These are phyloP conservation scores for Oryzias celebensis DNA, from an alignment of 2,113 vertebrate genomes.

Conservation along the genomic window DNA sequence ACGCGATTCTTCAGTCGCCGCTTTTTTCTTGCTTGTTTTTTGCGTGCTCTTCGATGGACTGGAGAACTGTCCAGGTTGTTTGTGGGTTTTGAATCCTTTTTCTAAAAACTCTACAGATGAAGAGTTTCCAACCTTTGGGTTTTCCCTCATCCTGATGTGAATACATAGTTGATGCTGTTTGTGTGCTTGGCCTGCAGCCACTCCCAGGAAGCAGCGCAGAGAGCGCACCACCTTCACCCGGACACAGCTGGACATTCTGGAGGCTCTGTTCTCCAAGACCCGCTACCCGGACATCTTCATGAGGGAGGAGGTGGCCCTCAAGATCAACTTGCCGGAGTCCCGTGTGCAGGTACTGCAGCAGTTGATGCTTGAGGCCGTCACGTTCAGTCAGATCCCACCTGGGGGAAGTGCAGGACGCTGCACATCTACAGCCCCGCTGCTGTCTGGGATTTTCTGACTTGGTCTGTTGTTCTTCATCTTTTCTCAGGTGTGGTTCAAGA, in stretches of 20 bases:
- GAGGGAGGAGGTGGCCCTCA: constrained; percentile 86
- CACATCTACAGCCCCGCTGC: background rate
- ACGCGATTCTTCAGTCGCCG: no score
- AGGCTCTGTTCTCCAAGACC: constrained; percentile 84
- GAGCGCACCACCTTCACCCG: constrained; percentile 86
- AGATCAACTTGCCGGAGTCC: constrained; percentile 86
- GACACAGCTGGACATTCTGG: constrained; percentile 85
- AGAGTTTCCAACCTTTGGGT: no score
- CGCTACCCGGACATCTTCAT: constrained; percentile 89
- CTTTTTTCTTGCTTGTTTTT: no score
- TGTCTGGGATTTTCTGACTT: background rate
- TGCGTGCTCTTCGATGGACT: no score
- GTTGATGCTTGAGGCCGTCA: constrained; percentile 4
- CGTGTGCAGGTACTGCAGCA: constrained; percentile 79
- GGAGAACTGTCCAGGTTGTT: no score
- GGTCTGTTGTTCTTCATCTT: background rate
- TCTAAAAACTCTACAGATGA: no score
- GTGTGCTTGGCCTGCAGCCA: constrained; percentile 60
- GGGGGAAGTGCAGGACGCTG: background rate
- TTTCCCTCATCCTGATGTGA: no score
- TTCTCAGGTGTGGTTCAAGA: constrained; percentile 84
- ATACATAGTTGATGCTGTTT: background rate
- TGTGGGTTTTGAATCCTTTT: no score
- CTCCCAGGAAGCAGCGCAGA: constrained; percentile 83
- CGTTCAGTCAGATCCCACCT: background rate